Conservation (phyloP, 2,113 vertebrate species). For the Chionomys nivalis region DNA sequence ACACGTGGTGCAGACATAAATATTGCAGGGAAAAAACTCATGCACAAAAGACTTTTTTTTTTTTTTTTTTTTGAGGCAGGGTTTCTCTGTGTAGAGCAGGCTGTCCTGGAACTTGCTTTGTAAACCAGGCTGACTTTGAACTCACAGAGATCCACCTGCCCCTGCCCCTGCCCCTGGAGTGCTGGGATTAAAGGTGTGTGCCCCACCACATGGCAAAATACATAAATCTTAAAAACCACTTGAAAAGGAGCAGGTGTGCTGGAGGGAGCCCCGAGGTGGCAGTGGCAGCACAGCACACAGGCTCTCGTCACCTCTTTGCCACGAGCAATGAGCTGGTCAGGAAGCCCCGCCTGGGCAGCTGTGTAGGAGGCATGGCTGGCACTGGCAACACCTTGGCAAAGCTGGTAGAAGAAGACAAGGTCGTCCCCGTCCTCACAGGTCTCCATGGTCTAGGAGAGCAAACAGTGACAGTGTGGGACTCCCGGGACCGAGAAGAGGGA, state of each 20-base stretch:
- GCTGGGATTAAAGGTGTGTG: too few species aligned
- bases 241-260: background rate
- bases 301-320: slow-evolving; percentile 89
- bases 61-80: too few species aligned
- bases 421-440: slow-evolving; percentile 94
- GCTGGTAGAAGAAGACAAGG: slow-evolving; percentile 95
- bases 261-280: background rate
- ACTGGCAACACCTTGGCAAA: slow-evolving; percentile 92
- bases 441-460: slow-evolving; percentile 90
- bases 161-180: too few species aligned
- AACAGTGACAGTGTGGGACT: background rate
- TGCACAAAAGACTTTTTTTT: too few species aligned
- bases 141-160: too few species aligned
- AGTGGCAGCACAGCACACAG: background rate
- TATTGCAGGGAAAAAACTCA: background rate
- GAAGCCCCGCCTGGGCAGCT: slow-evolving; percentile 93
- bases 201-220: too few species aligned
- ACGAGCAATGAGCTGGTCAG: slow-evolving; percentile 90
- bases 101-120: too few species aligned
- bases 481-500: background rate
- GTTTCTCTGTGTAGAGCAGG: too few species aligned
- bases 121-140: too few species aligned
- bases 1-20: background rate
- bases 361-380: slow-evolving; percentile 96
- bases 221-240: background rate